phyloP scores from a whole-genome alignment of 2,888 invertebrate species.

The Heliconius ismenius region DNA sequence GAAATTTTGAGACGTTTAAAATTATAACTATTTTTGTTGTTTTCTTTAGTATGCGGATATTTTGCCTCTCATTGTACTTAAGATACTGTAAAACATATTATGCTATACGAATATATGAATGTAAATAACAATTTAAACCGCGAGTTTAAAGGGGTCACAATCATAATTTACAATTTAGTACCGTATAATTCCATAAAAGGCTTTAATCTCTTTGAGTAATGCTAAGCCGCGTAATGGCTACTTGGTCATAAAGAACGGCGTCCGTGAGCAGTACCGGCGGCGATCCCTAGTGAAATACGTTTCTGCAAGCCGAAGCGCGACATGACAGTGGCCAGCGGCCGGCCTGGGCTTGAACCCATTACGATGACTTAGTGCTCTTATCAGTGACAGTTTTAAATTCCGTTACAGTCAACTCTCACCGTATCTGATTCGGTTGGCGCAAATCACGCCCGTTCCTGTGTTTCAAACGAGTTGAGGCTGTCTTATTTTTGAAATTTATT shows the following conservation, averaged over 20 bases:
- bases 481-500: constrained; percentile 30
- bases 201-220: constrained; percentile 38
- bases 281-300: constrained; percentile 39
- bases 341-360: constrained; percentile 52
- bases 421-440: constrained; percentile 54
- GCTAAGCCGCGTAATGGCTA: constrained; percentile 35
- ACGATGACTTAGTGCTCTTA: constrained; percentile 64
- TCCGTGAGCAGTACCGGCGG: constrained; percentile 33
- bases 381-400: constrained; percentile 64
- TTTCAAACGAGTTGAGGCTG: constrained; percentile 28
- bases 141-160: neutral
- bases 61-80: neutral
- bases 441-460: constrained; percentile 36
- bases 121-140: constrained; percentile 20
- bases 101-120: neutral
- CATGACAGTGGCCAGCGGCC: constrained; percentile 46
- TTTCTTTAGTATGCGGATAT: no score
- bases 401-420: constrained; percentile 51
- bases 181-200: constrained; percentile 27
- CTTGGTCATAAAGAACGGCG: constrained; percentile 35
- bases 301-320: constrained; percentile 41
- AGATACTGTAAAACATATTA: neutral
- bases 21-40: no score
- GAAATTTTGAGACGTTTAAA: no score
- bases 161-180: constrained; percentile 30